Conservation (phyloP, 2,888 invertebrate genomes). For the Incurvaria masculella region DNA sequence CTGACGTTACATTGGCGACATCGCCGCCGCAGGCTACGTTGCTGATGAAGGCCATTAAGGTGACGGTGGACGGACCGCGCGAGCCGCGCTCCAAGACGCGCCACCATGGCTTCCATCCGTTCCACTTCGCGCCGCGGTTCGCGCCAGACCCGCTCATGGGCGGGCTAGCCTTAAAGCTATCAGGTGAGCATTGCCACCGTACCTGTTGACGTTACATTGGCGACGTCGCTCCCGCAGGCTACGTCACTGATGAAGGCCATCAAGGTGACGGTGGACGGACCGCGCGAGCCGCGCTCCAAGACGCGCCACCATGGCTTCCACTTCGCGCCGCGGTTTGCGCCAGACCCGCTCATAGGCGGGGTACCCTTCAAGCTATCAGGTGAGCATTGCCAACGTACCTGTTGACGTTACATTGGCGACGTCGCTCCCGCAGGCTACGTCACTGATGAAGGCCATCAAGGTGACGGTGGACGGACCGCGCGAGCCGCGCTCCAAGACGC, state of each 20-base stretch:
- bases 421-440: constrained; percentile 91
- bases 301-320: constrained; percentile 88
- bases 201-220: too few relatives aligned
- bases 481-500: constrained; percentile 92
- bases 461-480: constrained; percentile 99
- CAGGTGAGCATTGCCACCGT: constrained; percentile 71
- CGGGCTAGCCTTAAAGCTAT: constrained; percentile 78
- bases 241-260: constrained; percentile 98
- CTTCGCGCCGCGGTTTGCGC: constrained; percentile 81
- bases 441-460: constrained; percentile 98
- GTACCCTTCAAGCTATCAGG: constrained; percentile 85
- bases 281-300: constrained; percentile 94
- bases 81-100: constrained; percentile 94
- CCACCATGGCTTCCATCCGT: constrained; percentile 85
- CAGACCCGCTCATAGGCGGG: constrained; percentile 73
- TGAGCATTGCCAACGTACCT: too few relatives aligned
- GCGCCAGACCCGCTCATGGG: constrained; percentile 77
- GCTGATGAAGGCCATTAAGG: constrained; percentile 98
- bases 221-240: constrained; percentile 91
- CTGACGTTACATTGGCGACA: constrained; percentile 94
- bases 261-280: constrained; percentile 99
- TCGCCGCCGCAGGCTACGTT: constrained; percentile 94
- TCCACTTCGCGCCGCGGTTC: constrained; percentile 84
- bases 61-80: constrained; percentile 98
- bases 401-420: constrained; percentile 93